These are phyloP conservation scores for Passer domesticus DNA, from an alignment of 2,113 vertebrate species.

Conservation along the genomic window DNA sequence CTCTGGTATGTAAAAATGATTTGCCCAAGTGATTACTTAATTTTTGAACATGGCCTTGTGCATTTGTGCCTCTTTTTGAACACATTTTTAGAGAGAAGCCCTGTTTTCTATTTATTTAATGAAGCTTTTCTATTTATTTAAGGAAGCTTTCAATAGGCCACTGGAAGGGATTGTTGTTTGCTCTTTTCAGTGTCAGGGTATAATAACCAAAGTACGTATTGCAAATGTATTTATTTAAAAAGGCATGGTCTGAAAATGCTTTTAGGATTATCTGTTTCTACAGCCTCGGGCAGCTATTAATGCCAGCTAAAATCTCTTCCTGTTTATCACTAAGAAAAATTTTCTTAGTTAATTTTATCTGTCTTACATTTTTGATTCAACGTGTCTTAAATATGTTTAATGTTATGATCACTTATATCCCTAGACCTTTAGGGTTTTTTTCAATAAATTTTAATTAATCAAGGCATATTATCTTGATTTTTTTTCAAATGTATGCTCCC, in stretches of 20 bases:
- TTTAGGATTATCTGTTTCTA: slow-evolving; percentile 1
- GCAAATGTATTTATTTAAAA: background rate
- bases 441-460: background rate
- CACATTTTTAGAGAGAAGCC: background rate
- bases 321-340: slow-evolving; percentile 8
- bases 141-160: background rate
- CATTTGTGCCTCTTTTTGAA: background rate
- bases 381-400: background rate
- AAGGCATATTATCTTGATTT: background rate
- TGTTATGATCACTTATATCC: background rate
- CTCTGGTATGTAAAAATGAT: background rate
- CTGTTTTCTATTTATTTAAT: background rate
- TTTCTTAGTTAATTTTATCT: slow-evolving; percentile 1
- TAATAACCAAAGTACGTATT: background rate
- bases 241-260: background rate
- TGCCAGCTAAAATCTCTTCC: slow-evolving; percentile 28
- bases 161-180: background rate
- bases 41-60: background rate
- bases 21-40: background rate
- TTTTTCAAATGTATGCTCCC: background rate
- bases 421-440: background rate
- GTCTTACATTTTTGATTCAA: background rate
- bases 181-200: background rate
- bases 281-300: background rate
- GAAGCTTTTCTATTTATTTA: background rate